A percentile compares a stretch with the other conserved stretches of the same genome.
These are phyloP conservation scores for Dicaeum eximium DNA, from an alignment of 2,113 vertebrate genomes.

Conservation along the genomic window DNA sequence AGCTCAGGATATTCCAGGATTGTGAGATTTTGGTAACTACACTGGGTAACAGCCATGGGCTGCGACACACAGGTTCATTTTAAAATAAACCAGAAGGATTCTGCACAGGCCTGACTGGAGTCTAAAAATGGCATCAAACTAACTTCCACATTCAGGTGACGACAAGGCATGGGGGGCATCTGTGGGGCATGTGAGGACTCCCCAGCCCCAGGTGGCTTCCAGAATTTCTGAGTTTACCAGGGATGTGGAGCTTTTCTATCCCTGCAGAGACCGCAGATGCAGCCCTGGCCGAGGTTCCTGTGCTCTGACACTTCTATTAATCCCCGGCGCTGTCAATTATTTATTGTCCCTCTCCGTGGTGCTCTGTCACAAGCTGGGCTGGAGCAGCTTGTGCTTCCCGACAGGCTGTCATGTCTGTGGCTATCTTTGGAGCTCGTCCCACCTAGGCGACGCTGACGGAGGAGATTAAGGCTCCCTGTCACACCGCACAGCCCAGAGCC, in stretches of 20 bases:
- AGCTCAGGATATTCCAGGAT: fast-evolving
- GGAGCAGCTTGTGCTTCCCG: not conserved
- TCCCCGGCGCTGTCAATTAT: not conserved
- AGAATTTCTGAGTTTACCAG: not conserved
- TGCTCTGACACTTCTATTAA: not conserved
- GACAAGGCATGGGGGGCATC: fast-evolving
- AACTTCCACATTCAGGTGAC: not conserved
- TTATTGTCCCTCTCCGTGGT: not conserved
- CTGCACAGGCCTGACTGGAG: not conserved
- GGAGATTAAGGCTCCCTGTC: not conserved
- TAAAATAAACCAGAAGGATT: not conserved
- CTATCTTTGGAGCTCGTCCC: not conserved
- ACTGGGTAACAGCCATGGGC: fast-evolving
- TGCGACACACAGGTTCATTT: not conserved
- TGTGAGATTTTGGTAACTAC: not conserved
- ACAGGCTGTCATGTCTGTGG: not conserved
- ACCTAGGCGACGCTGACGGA: not conserved
- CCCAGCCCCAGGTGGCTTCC: not conserved
- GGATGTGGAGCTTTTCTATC: not conserved
- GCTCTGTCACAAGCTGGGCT: not conserved
- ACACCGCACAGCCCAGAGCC: not conserved
- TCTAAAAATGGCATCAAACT: not conserved
- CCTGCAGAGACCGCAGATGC: not conserved
- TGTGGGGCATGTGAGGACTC: not conserved
- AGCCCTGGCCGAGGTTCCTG: not conserved